Conservation (phyloP, 2,888 invertebrate genomes). For the Tetropium fuscum region DNA sequence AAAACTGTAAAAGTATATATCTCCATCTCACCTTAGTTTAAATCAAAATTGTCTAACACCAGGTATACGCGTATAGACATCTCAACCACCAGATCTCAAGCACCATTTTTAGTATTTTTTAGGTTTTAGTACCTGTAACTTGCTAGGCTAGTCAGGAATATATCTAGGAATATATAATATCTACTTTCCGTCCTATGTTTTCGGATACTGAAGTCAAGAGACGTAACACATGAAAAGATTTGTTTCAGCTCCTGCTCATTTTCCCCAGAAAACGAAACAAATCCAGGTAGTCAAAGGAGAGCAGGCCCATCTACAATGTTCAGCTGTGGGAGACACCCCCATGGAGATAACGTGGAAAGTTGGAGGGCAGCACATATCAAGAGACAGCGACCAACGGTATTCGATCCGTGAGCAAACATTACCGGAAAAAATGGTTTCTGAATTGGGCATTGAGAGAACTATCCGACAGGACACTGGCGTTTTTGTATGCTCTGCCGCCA, state of each 20-base stretch:
- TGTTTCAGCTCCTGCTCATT: constrained; percentile 82
- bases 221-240: background rate
- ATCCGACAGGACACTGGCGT: constrained; percentile 90
- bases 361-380: constrained; percentile 80
- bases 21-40: too few species aligned
- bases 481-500: constrained; percentile 88
- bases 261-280: constrained; percentile 85
- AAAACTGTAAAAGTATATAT: too few species aligned
- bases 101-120: too few species aligned
- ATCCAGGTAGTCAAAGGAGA: constrained; percentile 86
- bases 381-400: constrained; percentile 78
- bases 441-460: constrained; percentile 85
- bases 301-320: constrained; percentile 86
- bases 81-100: too few species aligned
- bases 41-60: too few species aligned
- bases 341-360: constrained; percentile 88
- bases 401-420: constrained; percentile 81
- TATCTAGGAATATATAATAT: too few species aligned
- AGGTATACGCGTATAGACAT: too few species aligned
- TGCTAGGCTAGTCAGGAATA: too few species aligned
- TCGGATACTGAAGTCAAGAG: too few species aligned
- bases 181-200: too few species aligned
- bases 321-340: constrained; percentile 89
- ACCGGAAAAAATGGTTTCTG: constrained; percentile 86
- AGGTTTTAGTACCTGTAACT: too few species aligned